Conservation (phyloP, 2,797 vertebrate species). For the Psittacula derbiana region DNA sequence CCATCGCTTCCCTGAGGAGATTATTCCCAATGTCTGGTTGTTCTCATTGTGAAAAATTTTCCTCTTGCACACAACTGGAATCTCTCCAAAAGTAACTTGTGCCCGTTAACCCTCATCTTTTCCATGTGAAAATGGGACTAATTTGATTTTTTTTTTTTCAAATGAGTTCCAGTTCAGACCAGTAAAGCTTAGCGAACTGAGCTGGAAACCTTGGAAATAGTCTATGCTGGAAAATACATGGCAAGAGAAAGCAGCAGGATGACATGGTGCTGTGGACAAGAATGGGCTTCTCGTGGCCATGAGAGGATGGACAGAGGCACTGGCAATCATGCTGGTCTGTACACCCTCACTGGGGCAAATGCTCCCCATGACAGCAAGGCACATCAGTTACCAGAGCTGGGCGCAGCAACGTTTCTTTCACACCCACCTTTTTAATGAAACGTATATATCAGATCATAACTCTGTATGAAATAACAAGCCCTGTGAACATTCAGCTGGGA, state of each 20-base stretch:
- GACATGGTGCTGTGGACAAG: not conserved
- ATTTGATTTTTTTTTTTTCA: not conserved
- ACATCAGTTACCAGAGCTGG: not conserved
- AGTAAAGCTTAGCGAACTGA: not conserved
- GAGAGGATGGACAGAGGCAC: not conserved
- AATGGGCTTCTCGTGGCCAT: not conserved
- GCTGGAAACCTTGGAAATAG: not conserved
- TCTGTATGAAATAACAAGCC: not conserved
- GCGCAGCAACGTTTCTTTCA: not conserved
- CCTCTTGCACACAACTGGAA: not conserved
- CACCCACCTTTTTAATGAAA: not conserved
- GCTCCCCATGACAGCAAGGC: rapidly evolving
- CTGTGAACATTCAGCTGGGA: not conserved
- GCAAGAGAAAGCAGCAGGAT: not conserved
- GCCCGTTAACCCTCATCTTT: not conserved
- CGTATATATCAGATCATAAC: not conserved
- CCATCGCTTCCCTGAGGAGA: not conserved
- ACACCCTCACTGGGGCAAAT: not conserved
- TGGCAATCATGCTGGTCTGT: not conserved
- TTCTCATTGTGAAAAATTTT: not conserved
- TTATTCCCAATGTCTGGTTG: not conserved
- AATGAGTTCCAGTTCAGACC: not conserved
- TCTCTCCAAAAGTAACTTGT: not conserved
- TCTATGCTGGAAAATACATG: not conserved
- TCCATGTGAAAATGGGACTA: not conserved